Evolutionary conservation across 2,113 vertebrate species (phyloP).

Genomic region (Macrotis lagotis): DNA sequence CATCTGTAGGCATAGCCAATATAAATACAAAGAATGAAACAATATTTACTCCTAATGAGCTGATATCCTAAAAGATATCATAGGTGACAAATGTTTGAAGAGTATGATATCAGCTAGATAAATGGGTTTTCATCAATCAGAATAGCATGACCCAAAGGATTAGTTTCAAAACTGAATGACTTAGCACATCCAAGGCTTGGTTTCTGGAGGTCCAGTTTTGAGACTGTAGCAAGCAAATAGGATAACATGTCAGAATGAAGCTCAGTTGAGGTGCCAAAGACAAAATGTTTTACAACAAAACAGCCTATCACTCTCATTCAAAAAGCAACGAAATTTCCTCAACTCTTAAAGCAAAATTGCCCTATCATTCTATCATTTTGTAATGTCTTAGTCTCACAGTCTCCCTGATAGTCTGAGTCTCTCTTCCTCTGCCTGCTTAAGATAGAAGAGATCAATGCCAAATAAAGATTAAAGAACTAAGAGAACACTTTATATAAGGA

Average conservation of each 20-base stretch:
- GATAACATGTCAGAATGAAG: not conserved
- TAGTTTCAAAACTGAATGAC: not conserved
- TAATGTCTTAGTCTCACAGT: conserved; percentile 35
- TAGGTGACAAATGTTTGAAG: not conserved
- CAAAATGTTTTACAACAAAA: conserved; percentile 22
- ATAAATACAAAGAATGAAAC: not conserved
- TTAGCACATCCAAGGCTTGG: not conserved
- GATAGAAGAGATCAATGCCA: not conserved
- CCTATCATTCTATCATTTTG: conserved; percentile 21
- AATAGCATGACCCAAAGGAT: not conserved
- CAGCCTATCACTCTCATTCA: conserved; percentile 33
- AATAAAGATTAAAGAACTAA: too few species aligned
- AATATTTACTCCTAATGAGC: not conserved
- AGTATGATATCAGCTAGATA: not conserved
- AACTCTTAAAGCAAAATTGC: conserved; percentile 40
- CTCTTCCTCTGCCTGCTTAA: conserved; percentile 14
- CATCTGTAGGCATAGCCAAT: not conserved
- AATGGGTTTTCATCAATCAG: not conserved
- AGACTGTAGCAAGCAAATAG: not conserved
- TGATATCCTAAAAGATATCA: not conserved
- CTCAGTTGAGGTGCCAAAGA: not conserved
- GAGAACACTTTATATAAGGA: not conserved
- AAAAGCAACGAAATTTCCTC: conserved; percentile 23
- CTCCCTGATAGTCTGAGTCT: conserved; percentile 20
- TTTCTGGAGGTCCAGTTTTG: not conserved